Conservation (phyloP, 2,113 vertebrate species). For the Theristicus caerulescens region DNA sequence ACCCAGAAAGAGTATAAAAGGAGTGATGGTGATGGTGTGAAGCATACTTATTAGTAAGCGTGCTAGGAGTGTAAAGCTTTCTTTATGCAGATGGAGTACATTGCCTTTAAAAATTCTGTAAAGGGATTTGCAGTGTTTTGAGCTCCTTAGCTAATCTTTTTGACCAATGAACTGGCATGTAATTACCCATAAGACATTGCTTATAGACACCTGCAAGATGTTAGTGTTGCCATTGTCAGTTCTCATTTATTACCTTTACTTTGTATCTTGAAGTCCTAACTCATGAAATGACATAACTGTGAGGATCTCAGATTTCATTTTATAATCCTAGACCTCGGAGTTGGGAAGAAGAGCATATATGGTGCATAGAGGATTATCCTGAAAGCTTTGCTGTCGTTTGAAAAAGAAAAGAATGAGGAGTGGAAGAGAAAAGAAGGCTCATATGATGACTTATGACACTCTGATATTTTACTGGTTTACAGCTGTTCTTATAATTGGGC, state of each 20-base stretch:
- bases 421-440: not conserved
- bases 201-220: not conserved
- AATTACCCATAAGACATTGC: not conserved
- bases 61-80: not conserved
- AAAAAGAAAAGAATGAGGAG: not conserved
- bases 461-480: not conserved
- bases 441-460: not conserved
- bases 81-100: not conserved
- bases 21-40: not conserved
- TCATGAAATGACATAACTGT: not conserved
- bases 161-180: not conserved
- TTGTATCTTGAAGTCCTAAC: not conserved
- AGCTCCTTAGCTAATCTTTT: not conserved
- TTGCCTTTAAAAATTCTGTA: not conserved
- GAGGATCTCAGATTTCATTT: not conserved
- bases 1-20: not conserved
- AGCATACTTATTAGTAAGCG: not conserved
- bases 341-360: not conserved
- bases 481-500: not conserved
- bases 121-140: not conserved
- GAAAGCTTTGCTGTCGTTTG: not conserved
- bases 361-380: not conserved
- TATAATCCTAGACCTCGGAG: not conserved
- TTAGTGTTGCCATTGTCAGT: not conserved
- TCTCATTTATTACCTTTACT: not conserved